Base-by-base conservation (phyloP, 2,797 vertebrate species). In the Catharus ustulatus region DNA sequence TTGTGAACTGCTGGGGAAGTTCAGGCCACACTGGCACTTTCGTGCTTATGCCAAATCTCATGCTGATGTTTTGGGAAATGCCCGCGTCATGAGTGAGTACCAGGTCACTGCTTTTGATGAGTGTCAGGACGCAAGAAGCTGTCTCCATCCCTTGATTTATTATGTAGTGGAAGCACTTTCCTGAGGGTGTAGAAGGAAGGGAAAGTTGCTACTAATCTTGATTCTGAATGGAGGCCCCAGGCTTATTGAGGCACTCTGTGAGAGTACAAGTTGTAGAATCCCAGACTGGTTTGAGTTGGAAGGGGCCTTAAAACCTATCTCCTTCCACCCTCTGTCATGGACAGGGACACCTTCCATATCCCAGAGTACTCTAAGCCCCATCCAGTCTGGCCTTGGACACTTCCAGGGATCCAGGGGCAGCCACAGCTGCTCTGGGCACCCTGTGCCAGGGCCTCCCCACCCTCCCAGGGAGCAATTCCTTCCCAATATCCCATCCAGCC, bases 401-500 rank as follows among this genome's bases (percentile, higher is more conserved):
- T 88, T 0, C 13, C 34, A 81, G 69, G 34, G 48, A 48, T 81
- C 29, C 51, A 52, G 62, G 34, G 34, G 12, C 69, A 81, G 68
- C 34, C 54, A 23, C 62, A 68, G 42, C 32, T 75, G 4, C 55
- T 62, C 49, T 76, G 71, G 27, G 27, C 42, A 82, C 0, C 36
- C 32, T 49, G 32, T 43, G 20, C 36, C 49, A 82, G 32, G 5
- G 27, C 8, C 32, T 57, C 0, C 0, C 14, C 63, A 15, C 23
- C 27, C 43, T 69, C 3, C 0, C 43, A 57, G 42, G 0, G 1
- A 69, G 9, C 3, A 57, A 51, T 63, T 45, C 5, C 30, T 21
- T 4, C 32, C 43, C 14, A 18, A 0, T 15, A 15, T 58, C 36
- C 14, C 36, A 45, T n/a, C n/a, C 0, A 8, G 0, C 20, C 23